phyloP scores from a whole-genome alignment of 1,140 invertebrate species.

The Drosophila cardini region DNA sequence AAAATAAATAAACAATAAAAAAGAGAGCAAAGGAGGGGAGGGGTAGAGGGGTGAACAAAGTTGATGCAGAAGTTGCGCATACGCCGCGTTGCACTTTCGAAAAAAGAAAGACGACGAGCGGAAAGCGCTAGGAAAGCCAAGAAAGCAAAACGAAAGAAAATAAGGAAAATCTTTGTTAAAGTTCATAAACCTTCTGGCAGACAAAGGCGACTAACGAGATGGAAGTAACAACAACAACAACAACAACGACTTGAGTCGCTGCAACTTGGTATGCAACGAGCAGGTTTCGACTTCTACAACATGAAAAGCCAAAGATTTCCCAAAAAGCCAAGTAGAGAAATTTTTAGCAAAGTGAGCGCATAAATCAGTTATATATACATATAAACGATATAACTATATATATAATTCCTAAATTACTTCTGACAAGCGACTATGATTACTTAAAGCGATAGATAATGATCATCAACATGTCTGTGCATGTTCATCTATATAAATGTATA shows the following conservation, averaged over 20 bases:
- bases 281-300: conserved; percentile 39
- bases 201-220: conserved; percentile 66
- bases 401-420: conserved; percentile 72
- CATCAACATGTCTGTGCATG: conserved; percentile 50
- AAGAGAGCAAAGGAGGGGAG: conserved; percentile 5
- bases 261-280: conserved; percentile 7
- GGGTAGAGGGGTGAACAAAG: background rate
- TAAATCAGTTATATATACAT: conserved; percentile 32
- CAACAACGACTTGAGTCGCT: conserved; percentile 3
- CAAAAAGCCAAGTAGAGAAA: conserved; percentile 52
- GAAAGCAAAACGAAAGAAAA: conserved; percentile 1
- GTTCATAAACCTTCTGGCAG: conserved; percentile 80
- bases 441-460: conserved; percentile 47
- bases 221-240: conserved; percentile 36
- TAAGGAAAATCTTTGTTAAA: conserved; percentile 77
- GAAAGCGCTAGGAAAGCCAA: too few relatives aligned
- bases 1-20: background rate
- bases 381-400: background rate
- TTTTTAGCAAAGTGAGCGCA: conserved; percentile 54
- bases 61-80: conserved; percentile 49
- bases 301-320: conserved; percentile 61
- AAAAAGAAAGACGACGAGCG: conserved; percentile 30
- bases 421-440: conserved; percentile 57
- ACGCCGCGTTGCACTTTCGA: conserved; percentile 69
- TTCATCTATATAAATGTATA: conserved; percentile 31